Percentiles rank a stretch among this genome's conserved stretches.
These are phyloP conservation scores for Platyscapa corneri DNA, from an alignment of 1,140 invertebrate genomes.

Conservation along the genomic window DNA sequence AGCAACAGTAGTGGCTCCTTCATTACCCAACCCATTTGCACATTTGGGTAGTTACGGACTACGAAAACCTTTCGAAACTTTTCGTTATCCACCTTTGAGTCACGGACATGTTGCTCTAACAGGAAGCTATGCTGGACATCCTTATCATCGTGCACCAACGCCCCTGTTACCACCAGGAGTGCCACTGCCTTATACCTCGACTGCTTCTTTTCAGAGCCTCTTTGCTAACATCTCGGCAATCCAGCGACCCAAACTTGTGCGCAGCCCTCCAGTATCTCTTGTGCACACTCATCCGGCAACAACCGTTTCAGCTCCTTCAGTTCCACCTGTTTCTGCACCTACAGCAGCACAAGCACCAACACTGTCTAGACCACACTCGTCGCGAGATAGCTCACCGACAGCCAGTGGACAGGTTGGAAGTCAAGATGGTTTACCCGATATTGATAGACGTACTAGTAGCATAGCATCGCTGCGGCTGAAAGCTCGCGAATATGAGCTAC, in stretches of 20 bases:
- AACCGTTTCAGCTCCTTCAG: slow-evolving; percentile 58
- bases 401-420: slow-evolving; percentile 58
- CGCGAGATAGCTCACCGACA: slow-evolving; percentile 66
- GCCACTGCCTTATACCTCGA: slow-evolving; percentile 78
- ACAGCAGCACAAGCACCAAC: slow-evolving; percentile 69
- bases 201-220: slow-evolving; percentile 87
- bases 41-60: slow-evolving; percentile 82
- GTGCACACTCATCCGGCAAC: slow-evolving; percentile 62
- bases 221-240: slow-evolving; percentile 86
- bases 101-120: slow-evolving; percentile 64
- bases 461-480: slow-evolving; percentile 92
- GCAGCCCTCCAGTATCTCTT: slow-evolving; percentile 75
- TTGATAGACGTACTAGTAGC: slow-evolving; percentile 89
- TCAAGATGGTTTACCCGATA: slow-evolving; percentile 74
- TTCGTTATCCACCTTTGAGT: slow-evolving; percentile 77
- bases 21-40: slow-evolving; percentile 85
- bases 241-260: slow-evolving; percentile 77
- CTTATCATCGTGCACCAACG: slow-evolving; percentile 78
- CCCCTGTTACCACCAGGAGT: slow-evolving; percentile 80
- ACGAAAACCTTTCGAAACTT: slow-evolving; percentile 88
- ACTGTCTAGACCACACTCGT: slow-evolving; percentile 52
- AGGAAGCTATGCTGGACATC: slow-evolving; percentile 58
- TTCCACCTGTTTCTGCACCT: slow-evolving; percentile 60
- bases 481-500: slow-evolving; percentile 92
- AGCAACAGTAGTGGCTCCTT: slow-evolving; percentile 79